These are phyloP conservation scores for Athalia cordata DNA, from an alignment of 2,888 invertebrate species.

Conservation along the genomic window DNA sequence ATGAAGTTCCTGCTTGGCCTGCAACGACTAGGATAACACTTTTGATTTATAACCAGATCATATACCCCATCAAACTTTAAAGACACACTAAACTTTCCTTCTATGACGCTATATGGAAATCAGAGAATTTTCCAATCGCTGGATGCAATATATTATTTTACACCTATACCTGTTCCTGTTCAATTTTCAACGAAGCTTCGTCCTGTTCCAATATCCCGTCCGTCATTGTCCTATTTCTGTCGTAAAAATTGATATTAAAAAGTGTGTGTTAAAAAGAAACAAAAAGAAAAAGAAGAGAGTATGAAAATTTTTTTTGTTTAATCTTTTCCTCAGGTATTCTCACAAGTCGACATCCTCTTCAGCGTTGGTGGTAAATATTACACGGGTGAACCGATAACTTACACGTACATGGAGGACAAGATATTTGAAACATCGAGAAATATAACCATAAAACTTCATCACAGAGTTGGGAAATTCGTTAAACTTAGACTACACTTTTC, in stretches of 20 bases:
- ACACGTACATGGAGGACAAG: constrained; percentile 83
- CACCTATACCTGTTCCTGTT: background rate
- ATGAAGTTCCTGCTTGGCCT: constrained; percentile 8
- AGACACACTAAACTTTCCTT: constrained; percentile 65
- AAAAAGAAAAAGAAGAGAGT: background rate
- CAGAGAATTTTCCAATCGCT: constrained; percentile 49
- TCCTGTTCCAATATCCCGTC: too few relatives aligned
- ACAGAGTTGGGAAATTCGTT: constrained; percentile 87
- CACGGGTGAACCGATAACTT: constrained; percentile 85
- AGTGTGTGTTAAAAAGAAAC: background rate
- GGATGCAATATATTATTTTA: background rate
- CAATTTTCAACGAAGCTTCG: background rate
- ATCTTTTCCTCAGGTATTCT: constrained; percentile 80
- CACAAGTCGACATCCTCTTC: constrained; percentile 85
- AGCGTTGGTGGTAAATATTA: constrained; percentile 88
- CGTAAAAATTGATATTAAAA: too few relatives aligned
- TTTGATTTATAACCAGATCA: constrained; percentile 67
- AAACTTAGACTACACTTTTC: constrained; percentile 87
- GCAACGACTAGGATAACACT: constrained; percentile 58
- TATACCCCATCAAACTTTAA: constrained; percentile 66
- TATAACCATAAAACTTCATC: constrained; percentile 87
- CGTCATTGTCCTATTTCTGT: too few relatives aligned
- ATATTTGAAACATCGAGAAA: constrained; percentile 88
- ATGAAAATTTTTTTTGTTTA: background rate
- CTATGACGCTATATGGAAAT: constrained; percentile 57